Evolutionary conservation across 2,888 invertebrate species (phyloP).

Genomic region (Trachelus stipa): DNA sequence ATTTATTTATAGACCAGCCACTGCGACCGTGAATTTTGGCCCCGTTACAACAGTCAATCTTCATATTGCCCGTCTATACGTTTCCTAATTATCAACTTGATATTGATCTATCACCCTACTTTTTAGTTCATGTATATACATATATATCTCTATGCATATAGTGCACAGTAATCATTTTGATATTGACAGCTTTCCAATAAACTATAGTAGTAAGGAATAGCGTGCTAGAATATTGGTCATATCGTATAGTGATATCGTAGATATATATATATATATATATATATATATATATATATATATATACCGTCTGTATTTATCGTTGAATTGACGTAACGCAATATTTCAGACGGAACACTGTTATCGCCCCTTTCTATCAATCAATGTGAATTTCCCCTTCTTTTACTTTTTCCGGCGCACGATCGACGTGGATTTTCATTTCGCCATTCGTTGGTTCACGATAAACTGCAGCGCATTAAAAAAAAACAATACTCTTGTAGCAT

Average conservation of each 20-base stretch:
- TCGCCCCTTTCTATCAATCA: too few species aligned
- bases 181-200: neutral
- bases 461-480: too few species aligned
- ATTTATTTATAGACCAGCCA: constrained; percentile 5
- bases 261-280: neutral
- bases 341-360: too few species aligned
- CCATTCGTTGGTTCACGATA: too few species aligned
- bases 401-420: too few species aligned
- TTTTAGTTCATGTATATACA: neutral
- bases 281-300: neutral
- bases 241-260: constrained; percentile 17
- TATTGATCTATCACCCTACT: neutral
- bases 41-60: constrained; percentile 3
- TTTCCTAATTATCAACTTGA: neutral
- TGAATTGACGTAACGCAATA: too few species aligned
- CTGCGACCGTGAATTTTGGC: constrained; percentile 10
- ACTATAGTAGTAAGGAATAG: neutral
- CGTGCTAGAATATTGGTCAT: neutral
- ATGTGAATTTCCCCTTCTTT: too few species aligned
- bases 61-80: neutral
- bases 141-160: too few species aligned
- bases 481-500: too few species aligned
- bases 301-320: constrained; percentile 9
- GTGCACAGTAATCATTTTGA: too few species aligned
- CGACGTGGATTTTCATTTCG: too few species aligned